Base-by-base conservation (phyloP, 2,113 vertebrate species). In the Triplophysa tibetana region DNA sequence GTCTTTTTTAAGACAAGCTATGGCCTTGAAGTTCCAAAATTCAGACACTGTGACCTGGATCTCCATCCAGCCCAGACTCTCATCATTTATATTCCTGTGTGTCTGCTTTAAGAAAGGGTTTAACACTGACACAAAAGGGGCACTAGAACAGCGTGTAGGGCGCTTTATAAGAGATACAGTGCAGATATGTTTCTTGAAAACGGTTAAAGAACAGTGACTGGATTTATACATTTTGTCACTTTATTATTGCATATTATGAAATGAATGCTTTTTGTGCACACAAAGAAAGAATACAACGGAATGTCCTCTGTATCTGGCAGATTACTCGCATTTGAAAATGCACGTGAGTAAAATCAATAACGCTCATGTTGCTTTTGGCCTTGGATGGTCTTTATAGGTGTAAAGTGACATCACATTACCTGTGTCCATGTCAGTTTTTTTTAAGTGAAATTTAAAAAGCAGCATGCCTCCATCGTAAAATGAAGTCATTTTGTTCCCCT, bases 361-460 rank as follows among this genome's bases (percentile, higher is more conserved):
- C 5, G 7, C 33, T 38, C 33, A 38, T 9, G 19, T 58, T 58
- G 9, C 5, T 1, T 58, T 58, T 58, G 54, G 54, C 9, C 54
- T 58, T 5, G 14, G 19, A 58, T 58, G 54, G 33, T 38, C 6
- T 38, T 5, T 38, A 6, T 19, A 56, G 54, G 19, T 56, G 3
- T 6, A 19, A n/a, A 8, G 19, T 60, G 13, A 73, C 48, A 70
- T 72, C 65, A 72, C 64, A 38, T 56, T 48, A 26, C 77, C 63
- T 83, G 70, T 16, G 72, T 70, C 81, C 77, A 41, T 29, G 21
- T 84, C 82, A 87, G 88, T 90, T 90, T 90, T 92, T 82, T 87
- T 88, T 85, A 86, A 84, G 78, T 77, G 50, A 61, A 67, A 89
- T 89, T 88, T 82, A 90, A 88, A 87, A 89, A 86, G 81, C 87